Percentiles rank a stretch among this genome's conserved stretches.
Conservation (phyloP, 1,140 invertebrate genomes). For the Eupeodes corollae region DNA sequence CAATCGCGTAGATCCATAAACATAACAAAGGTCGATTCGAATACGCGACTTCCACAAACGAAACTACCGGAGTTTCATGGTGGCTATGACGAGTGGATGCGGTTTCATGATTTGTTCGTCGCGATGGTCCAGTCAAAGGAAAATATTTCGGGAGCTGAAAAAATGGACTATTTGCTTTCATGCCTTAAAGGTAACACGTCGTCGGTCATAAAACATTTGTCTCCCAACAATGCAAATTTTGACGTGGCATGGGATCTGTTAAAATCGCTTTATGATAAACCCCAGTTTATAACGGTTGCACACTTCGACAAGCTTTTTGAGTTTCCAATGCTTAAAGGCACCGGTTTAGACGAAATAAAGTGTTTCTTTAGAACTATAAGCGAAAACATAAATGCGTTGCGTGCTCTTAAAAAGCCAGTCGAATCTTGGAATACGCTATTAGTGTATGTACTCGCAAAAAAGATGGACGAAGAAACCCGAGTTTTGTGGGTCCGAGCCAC, state of each 20-base stretch:
- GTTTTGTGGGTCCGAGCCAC: no score
- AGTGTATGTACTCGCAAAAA: no score
- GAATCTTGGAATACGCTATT: no score
- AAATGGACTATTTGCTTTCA: background rate
- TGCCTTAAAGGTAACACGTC: background rate
- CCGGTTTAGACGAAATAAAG: background rate
- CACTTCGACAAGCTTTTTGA: background rate
- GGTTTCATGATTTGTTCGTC: slow-evolving; percentile 1
- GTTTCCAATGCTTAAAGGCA: background rate
- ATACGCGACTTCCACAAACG: background rate
- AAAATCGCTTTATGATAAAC: background rate
- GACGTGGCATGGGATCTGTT: slow-evolving; percentile 1
- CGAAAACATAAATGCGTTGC: no score
- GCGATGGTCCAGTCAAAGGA: background rate
- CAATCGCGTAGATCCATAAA: no score
- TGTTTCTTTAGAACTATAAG: background rate
- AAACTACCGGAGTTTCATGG: slow-evolving; percentile 1
- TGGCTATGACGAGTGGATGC: background rate
- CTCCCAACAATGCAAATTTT: background rate
- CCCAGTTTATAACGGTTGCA: background rate
- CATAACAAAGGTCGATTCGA: no score
- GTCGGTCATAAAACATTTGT: background rate
- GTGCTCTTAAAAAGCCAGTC: no score
- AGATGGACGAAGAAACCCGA: no score
- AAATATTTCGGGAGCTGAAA: background rate